Conservation (phyloP, 2,113 vertebrate genomes). For the Taxidea taxus region DNA sequence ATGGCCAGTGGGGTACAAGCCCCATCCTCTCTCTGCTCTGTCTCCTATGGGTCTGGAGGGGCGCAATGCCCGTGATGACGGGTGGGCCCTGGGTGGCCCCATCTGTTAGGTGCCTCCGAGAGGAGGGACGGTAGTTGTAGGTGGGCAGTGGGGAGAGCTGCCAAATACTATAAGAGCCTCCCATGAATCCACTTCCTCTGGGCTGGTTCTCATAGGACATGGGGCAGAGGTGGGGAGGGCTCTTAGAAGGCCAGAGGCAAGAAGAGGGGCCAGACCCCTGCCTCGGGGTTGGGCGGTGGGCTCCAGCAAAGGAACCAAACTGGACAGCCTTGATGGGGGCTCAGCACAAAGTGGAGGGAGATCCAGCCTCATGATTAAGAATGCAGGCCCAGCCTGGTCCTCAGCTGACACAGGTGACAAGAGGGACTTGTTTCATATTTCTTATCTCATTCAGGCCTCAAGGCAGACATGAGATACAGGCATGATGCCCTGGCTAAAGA, state of each 20-base stretch:
- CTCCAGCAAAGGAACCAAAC: not conserved
- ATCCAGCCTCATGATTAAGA: not conserved
- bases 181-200: not conserved
- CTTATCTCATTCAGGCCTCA: not conserved
- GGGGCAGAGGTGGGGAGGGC: accelerated
- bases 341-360: not conserved
- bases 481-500: accelerated
- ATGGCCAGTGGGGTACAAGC: not conserved
- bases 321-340: not conserved
- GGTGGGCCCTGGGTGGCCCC: not conserved
- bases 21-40: not conserved
- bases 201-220: not conserved
- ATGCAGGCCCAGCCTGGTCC: accelerated
- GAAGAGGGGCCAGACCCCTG: accelerated
- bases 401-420: not conserved
- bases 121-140: not conserved
- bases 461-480: not conserved
- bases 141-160: not conserved
- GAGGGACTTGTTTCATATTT: not conserved
- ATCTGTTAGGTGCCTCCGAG: not conserved
- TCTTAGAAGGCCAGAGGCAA: not conserved
- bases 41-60: not conserved
- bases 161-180: not conserved
- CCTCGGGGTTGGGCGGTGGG: too few relatives aligned
- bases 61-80: too few relatives aligned